These are phyloP conservation scores for Hozukius guyotensis DNA, from an alignment of 2,797 vertebrate genomes.

Conservation along the genomic window DNA sequence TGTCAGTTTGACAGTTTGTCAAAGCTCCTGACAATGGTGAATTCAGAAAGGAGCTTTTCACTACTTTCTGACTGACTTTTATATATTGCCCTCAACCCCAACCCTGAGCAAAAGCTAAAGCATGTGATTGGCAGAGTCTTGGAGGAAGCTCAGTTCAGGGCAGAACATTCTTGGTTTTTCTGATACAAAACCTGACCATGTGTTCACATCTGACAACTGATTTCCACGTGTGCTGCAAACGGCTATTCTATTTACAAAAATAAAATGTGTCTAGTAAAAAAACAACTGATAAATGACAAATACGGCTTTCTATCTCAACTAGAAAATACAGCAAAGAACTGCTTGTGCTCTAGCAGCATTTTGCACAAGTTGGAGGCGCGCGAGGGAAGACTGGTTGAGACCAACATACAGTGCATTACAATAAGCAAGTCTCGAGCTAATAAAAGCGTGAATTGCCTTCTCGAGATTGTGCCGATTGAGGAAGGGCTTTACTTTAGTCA, in stretches of 20 bases:
- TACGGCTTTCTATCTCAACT: not conserved
- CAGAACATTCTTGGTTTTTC: not conserved
- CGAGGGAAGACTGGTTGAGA: no score
- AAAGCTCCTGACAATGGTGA: not conserved
- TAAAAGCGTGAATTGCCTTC: no score
- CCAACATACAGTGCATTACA: no score
- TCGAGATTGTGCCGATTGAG: no score
- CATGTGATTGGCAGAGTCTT: not conserved
- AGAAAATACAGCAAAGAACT: not conserved
- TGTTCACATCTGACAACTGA: not conserved
- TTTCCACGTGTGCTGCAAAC: not conserved
- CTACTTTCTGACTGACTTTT: not conserved
- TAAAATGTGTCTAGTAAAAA: not conserved
- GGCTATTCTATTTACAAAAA: not conserved
- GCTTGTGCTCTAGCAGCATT: not conserved
- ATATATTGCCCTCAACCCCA: not conserved
- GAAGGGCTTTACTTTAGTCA: no score
- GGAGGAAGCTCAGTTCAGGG: not conserved
- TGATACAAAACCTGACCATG: not conserved
- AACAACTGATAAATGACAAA: not conserved
- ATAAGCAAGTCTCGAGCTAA: no score
- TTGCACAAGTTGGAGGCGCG: no score
- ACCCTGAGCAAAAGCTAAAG: no score
- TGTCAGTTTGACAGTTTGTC: not conserved
- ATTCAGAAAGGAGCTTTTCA: not conserved